Conservation (phyloP, 2,797 vertebrate genomes). For the Dryobates pubescens region DNA sequence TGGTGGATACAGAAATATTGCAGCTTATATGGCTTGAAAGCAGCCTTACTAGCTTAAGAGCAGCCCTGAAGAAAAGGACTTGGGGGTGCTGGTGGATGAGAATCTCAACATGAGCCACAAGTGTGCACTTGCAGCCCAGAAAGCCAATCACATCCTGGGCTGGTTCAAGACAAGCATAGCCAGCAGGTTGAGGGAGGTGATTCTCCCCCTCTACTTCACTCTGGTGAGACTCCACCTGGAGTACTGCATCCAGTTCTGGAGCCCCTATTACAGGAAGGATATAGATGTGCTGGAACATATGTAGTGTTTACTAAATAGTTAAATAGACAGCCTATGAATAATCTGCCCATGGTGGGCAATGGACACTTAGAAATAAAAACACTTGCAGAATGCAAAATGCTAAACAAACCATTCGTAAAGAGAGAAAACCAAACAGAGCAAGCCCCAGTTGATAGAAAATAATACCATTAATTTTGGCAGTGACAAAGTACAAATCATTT, state of each 20-base stretch:
- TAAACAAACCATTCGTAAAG: background rate
- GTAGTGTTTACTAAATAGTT: background rate
- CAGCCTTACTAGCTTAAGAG: no score
- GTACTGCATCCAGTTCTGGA: no score
- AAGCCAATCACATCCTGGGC: no score
- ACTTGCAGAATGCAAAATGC: background rate
- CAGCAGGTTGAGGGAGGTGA: no score
- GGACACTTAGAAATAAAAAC: background rate
- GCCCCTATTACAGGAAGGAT: no score
- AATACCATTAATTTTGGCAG: background rate
- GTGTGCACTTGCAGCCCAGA: no score
- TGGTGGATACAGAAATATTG: background rate
- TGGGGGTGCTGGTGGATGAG: no score
- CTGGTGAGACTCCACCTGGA: no score
- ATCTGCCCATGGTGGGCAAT: background rate
- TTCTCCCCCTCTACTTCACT: no score
- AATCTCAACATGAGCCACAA: no score
- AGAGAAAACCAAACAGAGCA: background rate
- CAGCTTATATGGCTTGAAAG: background rate
- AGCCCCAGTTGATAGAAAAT: background rate
- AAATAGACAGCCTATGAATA: background rate
- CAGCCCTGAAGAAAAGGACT: no score
- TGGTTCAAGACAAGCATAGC: no score
- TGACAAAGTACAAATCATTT: background rate
- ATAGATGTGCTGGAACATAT: background rate